phyloP scores from a whole-genome alignment of 2,113 vertebrate genomes.

The Vicugna pacos region DNA sequence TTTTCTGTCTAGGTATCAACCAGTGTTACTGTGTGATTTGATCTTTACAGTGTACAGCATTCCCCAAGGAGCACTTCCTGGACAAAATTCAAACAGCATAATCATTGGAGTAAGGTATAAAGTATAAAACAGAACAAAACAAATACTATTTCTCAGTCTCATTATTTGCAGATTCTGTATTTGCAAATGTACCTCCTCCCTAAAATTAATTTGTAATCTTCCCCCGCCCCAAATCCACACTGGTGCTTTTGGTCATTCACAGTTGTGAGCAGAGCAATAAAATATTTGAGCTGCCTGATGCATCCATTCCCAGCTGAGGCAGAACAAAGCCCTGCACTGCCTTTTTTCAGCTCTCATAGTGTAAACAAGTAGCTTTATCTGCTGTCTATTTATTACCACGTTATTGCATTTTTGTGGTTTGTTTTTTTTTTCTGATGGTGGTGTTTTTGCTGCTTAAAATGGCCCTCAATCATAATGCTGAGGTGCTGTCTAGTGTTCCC shows the following conservation, averaged over 20 bases:
- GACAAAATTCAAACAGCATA: neutral
- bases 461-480: no score
- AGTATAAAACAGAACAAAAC: neutral
- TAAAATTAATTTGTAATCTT: no score
- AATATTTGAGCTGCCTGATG: neutral
- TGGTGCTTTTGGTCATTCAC: no score
- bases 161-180: neutral
- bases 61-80: neutral
- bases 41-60: neutral
- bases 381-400: neutral
- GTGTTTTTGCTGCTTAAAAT: no score
- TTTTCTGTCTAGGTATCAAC: neutral
- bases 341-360: neutral
- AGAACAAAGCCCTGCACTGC: neutral
- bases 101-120: neutral
- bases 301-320: neutral
- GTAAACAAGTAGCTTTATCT: neutral
- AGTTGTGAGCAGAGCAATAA: neutral
- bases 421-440: neutral
- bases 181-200: no score
- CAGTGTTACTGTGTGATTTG: neutral
- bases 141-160: neutral
- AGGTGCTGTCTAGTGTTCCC: no score
- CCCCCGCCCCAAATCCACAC: no score
- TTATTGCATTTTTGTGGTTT: neutral